Evolutionary conservation across 1,140 invertebrate genomes (phyloP), one percentile per base, ranked within the genome.

Genomic region (Agrilus planipennis): DNA sequence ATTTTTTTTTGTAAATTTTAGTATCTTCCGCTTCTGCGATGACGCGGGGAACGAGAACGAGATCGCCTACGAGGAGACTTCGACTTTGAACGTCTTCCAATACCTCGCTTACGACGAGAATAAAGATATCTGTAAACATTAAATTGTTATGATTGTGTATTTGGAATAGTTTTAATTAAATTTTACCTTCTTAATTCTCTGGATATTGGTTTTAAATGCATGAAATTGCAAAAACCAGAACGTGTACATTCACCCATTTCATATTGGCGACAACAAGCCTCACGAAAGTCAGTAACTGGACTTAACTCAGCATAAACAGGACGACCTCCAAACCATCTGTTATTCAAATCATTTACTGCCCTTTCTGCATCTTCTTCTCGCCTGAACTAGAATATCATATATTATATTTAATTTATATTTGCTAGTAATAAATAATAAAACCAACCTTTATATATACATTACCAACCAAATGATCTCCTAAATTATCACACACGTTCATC

Each of bases 401-500:
- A 38, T 14, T 31, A 44, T 34, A 32, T 27, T 39, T n/a, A 5
- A 10, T 7, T 17, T 39, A 19, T 16, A n/a, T 15, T 17, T 2
- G 3, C 7, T 2, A 27, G 17, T 25, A 21, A 2, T 40, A 29
- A 12, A 19, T 19, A 10, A 25, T 22, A 12, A 42, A 40, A 45
- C 18, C 4, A 70, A 86, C 82, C 72, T 96, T 96, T 30, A 96
- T 92, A 64, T 96, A 96, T 27, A 96, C 93, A 76, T 97, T 97
- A 39, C 94, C 94, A 34, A 97, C 92, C 23, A 99, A 69, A 64
- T 98, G 94, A 64, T 99, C 94, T 21, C 93, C 93, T 34, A 99
- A 73, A 66, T 99, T 99, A 63, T 99, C 94, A 71, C 94, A 99
- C 15, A 99, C 92, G 70, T 98, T 98, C 92, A 98, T 97, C 66